Percentiles rank a stretch among this genome's conserved stretches.
These are phyloP conservation scores for Phyllotis vaccarum DNA, from an alignment of 2,797 vertebrate species.

Conservation along the genomic window DNA sequence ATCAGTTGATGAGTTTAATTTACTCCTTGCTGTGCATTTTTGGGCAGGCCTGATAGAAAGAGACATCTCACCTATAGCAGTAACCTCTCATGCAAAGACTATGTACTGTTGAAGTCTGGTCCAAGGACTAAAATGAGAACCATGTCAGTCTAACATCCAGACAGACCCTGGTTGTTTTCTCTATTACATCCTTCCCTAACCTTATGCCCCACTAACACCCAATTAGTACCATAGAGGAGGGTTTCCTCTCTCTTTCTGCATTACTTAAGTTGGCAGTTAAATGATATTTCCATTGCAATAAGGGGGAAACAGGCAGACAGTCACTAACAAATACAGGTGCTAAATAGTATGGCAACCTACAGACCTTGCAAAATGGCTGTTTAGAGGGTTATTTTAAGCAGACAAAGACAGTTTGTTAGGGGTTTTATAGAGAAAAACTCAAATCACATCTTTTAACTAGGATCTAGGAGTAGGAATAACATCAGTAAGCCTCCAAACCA, in stretches of 20 bases:
- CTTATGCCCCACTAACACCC: not conserved
- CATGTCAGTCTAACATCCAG: not conserved
- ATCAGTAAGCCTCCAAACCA: slow-evolving; percentile 18
- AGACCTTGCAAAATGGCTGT: slow-evolving; percentile 38
- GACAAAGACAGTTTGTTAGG: slow-evolving; percentile 37
- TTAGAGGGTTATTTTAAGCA: not conserved
- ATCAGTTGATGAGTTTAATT: not conserved
- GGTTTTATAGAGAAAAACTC: not conserved
- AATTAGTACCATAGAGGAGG: not conserved
- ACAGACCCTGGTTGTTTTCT: slow-evolving; percentile 19
- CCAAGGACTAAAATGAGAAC: slow-evolving; percentile 53
- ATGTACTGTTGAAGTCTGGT: slow-evolving; percentile 22
- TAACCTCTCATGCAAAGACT: not conserved
- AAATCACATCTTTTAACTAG: slow-evolving; percentile 43
- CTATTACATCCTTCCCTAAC: not conserved
- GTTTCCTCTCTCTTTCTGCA: slow-evolving; percentile 1
- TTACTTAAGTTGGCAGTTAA: slow-evolving; percentile 61
- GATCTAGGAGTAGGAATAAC: not conserved
- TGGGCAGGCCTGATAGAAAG: slow-evolving; percentile 62
- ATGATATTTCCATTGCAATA: slow-evolving; percentile 4
- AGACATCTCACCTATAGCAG: slow-evolving; percentile 32
- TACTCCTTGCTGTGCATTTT: slow-evolving; percentile 55
- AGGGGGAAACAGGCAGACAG: slow-evolving; percentile 34
- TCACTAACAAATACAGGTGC: slow-evolving; percentile 24
- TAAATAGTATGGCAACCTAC: not conserved